A percentile compares a stretch with the other conserved stretches of the same genome.
phyloP scores from a whole-genome alignment of 2,113 vertebrate genomes.

The Apistogramma diplotaenia region DNA sequence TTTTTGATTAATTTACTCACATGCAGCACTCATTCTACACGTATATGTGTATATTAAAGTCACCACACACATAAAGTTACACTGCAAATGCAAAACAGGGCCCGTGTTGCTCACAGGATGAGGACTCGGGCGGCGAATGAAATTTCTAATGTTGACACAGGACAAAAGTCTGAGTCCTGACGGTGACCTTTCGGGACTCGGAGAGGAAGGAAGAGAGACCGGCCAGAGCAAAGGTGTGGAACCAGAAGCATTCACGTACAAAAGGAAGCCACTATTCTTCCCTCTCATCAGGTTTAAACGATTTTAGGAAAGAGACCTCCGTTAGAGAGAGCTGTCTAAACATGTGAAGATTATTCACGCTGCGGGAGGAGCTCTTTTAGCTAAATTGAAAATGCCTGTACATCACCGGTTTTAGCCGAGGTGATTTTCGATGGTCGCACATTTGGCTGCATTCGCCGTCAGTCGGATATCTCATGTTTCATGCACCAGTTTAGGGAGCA shows the following conservation, averaged over 20 bases:
- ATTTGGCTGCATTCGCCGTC: constrained; percentile 7
- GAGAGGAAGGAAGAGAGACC: constrained; percentile 67
- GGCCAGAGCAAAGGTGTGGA: constrained; percentile 60
- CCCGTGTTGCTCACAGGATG: constrained; percentile 18
- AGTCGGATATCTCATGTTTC: constrained; percentile 9
- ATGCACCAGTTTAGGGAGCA: background rate
- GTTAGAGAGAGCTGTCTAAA: constrained; percentile 48
- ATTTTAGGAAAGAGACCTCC: constrained; percentile 58
- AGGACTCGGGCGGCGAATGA: constrained; percentile 20
- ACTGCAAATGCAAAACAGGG: background rate
- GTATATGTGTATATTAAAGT: background rate
- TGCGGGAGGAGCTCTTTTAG: constrained; percentile 15
- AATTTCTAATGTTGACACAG: constrained; percentile 52
- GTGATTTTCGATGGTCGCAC: background rate
- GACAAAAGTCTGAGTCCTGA: constrained; percentile 59
- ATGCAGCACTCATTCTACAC: background rate
- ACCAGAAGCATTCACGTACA: constrained; percentile 50
- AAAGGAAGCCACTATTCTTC: constrained; percentile 66
- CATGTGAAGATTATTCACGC: constrained; percentile 7
- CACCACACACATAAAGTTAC: background rate
- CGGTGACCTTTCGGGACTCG: constrained; percentile 38
- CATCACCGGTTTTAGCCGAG: background rate
- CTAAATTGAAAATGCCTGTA: background rate
- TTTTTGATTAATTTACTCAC: background rate
- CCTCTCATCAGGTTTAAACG: constrained; percentile 54